Evolutionary conservation across 2,888 invertebrate genomes (phyloP), one percentile per base, ranked within the genome.

Genomic region (Sminthurides aquaticus): DNA sequence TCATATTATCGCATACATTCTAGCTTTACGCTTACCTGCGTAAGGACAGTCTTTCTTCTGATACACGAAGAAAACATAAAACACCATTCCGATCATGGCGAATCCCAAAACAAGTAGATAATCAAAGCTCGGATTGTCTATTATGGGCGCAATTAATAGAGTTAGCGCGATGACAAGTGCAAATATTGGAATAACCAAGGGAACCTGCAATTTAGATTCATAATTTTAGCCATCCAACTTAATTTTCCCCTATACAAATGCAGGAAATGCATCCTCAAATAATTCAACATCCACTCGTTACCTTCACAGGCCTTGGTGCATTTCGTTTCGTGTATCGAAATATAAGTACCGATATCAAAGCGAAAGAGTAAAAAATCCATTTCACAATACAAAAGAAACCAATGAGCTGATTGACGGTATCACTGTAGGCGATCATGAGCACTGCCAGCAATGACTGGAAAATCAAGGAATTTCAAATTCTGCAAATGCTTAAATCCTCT

Each of bases 41-140:
- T 34, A 34, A 5, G 43, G 8, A 15, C 5, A 34, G 15, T 55
- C 18, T 1, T 22, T 34, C 48, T 66, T 64, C 28, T 62, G 64
- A 25, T 55, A 64, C 1, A 68, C 66, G 34, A 68, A 68, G 22
- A 55, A 48, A 27, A 55, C 55, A 62, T 68, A 68, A 27, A 68
- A 34, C 15, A 54, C 5, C 3, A 68, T 20, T 1, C 68, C 68
- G 11, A 68, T 1, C 1, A 59, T 15, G 3, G 52, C 56, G 55
- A 62, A 64, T 2, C 22, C 60, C 1, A 66, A n/a, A 1, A 64
- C 64, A 24, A 49, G 43, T 20, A 66, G 28, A 56, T 68, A 64
- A 8, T 60, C 60, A 15, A 54, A 26, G 8, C 49, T 49, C 2
- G 66, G 64, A 20, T 64, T 20, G 11, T 68, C 60, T n/a, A 66